A percentile compares a stretch with the other conserved stretches of the same genome.
Evolutionary conservation across 2,888 invertebrate genomes (phyloP).

Genomic region (Phyllotreta striolata): DNA sequence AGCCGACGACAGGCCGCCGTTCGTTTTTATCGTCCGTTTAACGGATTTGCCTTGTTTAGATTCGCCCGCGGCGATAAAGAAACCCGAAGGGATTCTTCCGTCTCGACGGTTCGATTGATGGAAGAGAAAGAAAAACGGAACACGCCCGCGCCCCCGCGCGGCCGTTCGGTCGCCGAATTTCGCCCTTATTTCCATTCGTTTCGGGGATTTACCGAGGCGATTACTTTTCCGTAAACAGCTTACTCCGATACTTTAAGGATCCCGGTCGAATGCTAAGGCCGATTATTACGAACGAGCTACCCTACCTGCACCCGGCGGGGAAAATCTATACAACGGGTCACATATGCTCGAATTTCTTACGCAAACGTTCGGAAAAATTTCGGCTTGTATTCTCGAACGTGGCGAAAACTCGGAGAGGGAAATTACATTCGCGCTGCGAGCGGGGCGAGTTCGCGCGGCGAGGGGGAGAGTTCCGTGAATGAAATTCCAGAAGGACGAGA

Average conservation of each 20-base stretch:
- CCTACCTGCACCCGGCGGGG: no score
- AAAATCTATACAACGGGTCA: no score
- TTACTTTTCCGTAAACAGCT: background rate
- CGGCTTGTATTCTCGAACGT: no score
- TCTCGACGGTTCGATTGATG: background rate
- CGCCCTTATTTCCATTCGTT: background rate
- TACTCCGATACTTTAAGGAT: no score
- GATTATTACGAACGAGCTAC: background rate
- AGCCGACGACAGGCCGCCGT: conserved; percentile 22
- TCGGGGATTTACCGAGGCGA: conserved; percentile 7
- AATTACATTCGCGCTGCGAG: no score
- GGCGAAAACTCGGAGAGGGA: no score
- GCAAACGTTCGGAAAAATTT: no score
- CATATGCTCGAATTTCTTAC: no score
- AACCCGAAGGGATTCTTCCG: conserved; percentile 1
- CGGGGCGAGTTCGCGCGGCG: conserved; percentile 4
- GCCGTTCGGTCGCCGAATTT: background rate
- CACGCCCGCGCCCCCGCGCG: background rate
- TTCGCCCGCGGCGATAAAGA: conserved; percentile 9
- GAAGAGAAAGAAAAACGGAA: background rate
- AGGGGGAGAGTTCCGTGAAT: conserved; percentile 16
- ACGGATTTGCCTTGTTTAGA: conserved; percentile 17
- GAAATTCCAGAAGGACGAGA: conserved; percentile 20
- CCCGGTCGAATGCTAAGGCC: background rate
- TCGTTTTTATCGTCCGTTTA: conserved; percentile 11